Base-by-base conservation (phyloP, 2,797 vertebrate genomes). In the Amblyraja radiata region DNA sequence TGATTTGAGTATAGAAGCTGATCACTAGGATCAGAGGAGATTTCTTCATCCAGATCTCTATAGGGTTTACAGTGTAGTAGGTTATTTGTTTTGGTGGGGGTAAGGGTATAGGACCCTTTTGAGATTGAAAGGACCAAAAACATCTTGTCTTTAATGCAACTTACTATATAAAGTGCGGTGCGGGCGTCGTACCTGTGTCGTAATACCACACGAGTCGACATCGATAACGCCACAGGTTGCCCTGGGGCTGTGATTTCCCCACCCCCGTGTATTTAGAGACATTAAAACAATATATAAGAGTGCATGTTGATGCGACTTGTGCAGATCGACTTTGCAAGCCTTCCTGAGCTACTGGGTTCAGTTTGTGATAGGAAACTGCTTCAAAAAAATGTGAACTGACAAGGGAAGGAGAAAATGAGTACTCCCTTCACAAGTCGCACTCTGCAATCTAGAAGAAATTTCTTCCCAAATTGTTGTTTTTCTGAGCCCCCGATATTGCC, bases 121-220 rank as follows among this genome's bases (percentile, higher is more conserved):
- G 84, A 18, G 84, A 88, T 63, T 88, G 68, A 92, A 92, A 92
- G 90, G 90, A 92, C 90, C 90, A 92, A 92, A 91, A 76, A 88
- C 84, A 88, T 32, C 73, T 92, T 92, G 90, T 92, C 90, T 92
- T 92, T 92, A 91, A 74, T 91, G 71, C 68, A 73, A 91, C 68
- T 28, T 91, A 91, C 21, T 74, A 88, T 88, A 68, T 71, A 68
- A 71, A 92, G 54, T 76, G 39, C 46, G 23, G 25, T 76, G 21
- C 90, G 76, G 68, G 36, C 25, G 39, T 92, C 73, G 90, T 54
- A 54, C 36, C 39, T 73, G 90, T 73, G 13, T 91, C 63, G 73
- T 46, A 92, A 76, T 54, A 54, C 71, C 25, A 39, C 71, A 14
- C 13, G 74, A 92, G n/a, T 36, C 18, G 84, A 88, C 90, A 54